Evolutionary conservation across 2,888 invertebrate species (phyloP).

Genomic region (Drosophila longiperda): DNA sequence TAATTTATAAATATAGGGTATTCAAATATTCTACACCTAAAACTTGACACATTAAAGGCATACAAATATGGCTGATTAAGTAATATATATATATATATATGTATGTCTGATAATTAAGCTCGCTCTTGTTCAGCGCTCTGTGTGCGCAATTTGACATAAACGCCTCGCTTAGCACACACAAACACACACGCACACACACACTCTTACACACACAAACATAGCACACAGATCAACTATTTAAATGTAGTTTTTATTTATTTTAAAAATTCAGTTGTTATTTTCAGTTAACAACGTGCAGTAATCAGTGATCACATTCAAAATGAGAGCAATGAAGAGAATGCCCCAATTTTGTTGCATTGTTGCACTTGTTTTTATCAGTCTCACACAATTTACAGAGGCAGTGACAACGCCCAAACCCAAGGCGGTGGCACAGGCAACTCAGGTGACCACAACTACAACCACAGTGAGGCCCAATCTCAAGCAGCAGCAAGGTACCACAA

Average conservation of each 20-base stretch:
- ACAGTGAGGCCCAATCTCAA: conserved; percentile 9
- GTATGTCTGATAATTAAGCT: conserved; percentile 54
- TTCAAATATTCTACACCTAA: background rate
- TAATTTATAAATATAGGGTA: conserved; percentile 1
- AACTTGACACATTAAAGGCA: background rate
- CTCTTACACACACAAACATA: conserved; percentile 8
- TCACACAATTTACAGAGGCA: conserved; percentile 47
- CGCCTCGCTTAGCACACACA: conserved; percentile 52
- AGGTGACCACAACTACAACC: conserved; percentile 8
- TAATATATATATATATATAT: background rate
- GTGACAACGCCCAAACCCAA: conserved; percentile 51
- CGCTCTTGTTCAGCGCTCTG: conserved; percentile 50
- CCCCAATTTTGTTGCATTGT: conserved; percentile 58
- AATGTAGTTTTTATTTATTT: conserved; percentile 9
- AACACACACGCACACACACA: conserved; percentile 22
- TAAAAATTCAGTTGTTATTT: conserved; percentile 59
- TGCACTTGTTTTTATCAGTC: conserved; percentile 41
- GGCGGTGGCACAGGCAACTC: conserved; percentile 18
- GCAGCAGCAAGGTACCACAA: conserved; percentile 45
- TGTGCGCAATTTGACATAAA: conserved; percentile 62
- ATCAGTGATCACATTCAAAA: conserved; percentile 47
- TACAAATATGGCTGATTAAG: background rate
- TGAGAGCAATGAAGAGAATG: conserved; percentile 26
- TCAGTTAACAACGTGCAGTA: conserved; percentile 58
- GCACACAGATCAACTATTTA: conserved; percentile 1